Conservation (phyloP, 2,888 invertebrate species). For the Nineta flava region DNA sequence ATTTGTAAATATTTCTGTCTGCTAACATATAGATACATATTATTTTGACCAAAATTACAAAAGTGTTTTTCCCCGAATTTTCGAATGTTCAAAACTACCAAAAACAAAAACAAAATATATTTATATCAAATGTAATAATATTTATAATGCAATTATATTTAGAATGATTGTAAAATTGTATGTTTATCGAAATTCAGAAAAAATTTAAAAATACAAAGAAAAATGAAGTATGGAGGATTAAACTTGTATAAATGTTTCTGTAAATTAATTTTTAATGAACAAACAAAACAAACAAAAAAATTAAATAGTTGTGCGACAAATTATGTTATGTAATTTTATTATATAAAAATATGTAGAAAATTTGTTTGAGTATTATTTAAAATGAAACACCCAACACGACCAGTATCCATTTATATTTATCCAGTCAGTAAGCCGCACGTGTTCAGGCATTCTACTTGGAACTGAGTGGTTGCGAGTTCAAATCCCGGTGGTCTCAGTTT, state of each 20-base stretch:
- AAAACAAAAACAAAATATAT: neutral
- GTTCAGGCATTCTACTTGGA: no score
- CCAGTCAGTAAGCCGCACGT: no score
- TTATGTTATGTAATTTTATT: constrained; percentile 29
- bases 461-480: no score
- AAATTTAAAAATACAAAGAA: neutral
- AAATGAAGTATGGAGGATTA: neutral
- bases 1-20: no score
- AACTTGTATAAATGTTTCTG: constrained; percentile 5
- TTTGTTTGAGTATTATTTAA: no score
- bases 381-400: no score
- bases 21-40: no score
- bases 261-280: constrained; percentile 5
- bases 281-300: constrained; percentile 1
- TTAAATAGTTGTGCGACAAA: constrained; percentile 12
- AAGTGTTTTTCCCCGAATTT: no score
- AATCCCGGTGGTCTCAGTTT: no score
- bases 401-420: no score
- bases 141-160: neutral
- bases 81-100: no score
- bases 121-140: neutral
- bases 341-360: constrained; percentile 17
- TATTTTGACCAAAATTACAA: no score
- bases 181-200: neutral
- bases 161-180: neutral